phyloP scores from a whole-genome alignment of 1,140 invertebrate genomes.

The Papilio xuthus region DNA sequence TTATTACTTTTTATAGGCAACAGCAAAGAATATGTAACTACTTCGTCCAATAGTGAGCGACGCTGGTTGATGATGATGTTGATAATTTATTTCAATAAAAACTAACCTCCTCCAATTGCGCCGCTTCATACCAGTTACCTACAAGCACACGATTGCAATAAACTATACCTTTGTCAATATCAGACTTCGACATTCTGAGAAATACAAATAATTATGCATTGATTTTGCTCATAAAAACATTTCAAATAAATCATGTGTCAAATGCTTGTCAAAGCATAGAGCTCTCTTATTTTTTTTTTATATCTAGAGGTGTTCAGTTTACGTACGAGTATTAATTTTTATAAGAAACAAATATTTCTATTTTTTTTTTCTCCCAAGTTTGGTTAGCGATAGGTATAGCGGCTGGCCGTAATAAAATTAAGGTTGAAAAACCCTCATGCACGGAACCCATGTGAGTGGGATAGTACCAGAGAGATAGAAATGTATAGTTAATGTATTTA shows the following conservation, averaged over 20 bases:
- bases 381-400: no score
- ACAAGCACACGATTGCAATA: slow-evolving; percentile 68
- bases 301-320: background rate
- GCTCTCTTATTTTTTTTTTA: background rate
- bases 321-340: no score
- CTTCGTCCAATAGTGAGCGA: no score
- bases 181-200: slow-evolving; percentile 50
- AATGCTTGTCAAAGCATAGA: background rate
- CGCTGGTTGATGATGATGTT: background rate
- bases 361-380: no score
- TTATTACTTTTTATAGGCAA: background rate
- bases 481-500: no score
- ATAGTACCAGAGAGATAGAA: no score
- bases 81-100: background rate
- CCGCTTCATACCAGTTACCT: slow-evolving; percentile 75
- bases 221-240: slow-evolving; percentile 7
- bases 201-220: background rate
- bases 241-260: background rate
- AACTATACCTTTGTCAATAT: slow-evolving; percentile 73
- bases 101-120: slow-evolving; percentile 70
- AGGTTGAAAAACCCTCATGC: no score
- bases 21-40: background rate
- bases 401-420: no score
- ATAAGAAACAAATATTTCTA: no score
- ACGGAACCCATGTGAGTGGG: no score